phyloP scores from a whole-genome alignment of 2,888 invertebrate genomes.

The Eurois occulta region DNA sequence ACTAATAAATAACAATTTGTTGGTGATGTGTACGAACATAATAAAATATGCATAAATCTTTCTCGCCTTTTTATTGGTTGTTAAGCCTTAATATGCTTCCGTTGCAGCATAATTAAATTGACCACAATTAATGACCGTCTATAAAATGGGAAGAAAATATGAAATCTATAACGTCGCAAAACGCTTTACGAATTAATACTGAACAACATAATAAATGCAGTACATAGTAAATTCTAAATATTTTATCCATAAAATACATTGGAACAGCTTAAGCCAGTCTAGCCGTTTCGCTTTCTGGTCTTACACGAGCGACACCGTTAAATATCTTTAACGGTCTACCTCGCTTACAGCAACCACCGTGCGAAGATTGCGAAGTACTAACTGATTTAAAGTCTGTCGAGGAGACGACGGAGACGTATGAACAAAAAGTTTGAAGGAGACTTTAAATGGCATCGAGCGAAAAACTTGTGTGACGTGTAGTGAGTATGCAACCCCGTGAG shows the following conservation, averaged over 20 bases:
- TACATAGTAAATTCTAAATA: conserved; percentile 20
- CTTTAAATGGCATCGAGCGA: conserved; percentile 38
- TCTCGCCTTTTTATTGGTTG: conserved; percentile 21
- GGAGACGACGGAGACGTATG: conserved; percentile 13
- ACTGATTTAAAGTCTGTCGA: conserved; percentile 28
- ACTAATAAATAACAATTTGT: conserved; percentile 52
- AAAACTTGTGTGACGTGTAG: conserved; percentile 65
- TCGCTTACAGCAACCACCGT: conserved; percentile 26
- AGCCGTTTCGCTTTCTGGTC: conserved; percentile 63
- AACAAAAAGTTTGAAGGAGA: conserved; percentile 33
- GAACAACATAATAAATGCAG: background rate
- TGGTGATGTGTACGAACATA: conserved; percentile 22
- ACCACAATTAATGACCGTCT: conserved; percentile 3
- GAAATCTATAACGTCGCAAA: background rate
- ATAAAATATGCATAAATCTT: conserved; percentile 50
- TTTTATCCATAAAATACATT: conserved; percentile 35
- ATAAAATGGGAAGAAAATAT: conserved; percentile 9
- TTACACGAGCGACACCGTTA: conserved; percentile 52
- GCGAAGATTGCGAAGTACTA: conserved; percentile 29
- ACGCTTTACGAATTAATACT: conserved; percentile 21
- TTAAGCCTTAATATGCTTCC: conserved; percentile 34
- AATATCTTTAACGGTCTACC: conserved; percentile 59
- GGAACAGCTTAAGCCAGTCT: conserved; percentile 32
- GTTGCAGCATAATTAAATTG: background rate
- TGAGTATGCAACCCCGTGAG: conserved; percentile 63